These are phyloP conservation scores for Trichoplusia ni DNA, from an alignment of 1,140 invertebrate species.

Conservation along the genomic window DNA sequence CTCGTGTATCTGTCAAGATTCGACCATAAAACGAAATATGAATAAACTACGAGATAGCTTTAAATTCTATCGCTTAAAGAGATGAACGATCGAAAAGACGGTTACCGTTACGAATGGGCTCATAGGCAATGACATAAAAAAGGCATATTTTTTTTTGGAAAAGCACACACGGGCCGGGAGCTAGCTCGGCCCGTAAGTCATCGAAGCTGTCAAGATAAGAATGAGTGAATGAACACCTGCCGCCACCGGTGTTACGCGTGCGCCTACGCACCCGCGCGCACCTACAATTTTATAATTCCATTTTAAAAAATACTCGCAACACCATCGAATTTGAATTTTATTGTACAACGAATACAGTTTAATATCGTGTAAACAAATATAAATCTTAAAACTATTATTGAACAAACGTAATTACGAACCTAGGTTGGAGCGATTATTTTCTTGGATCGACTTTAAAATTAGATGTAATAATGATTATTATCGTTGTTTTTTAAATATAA, in stretches of 20 bases:
- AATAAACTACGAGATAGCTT: conserved; percentile 63
- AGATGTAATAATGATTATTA: conserved; percentile 77
- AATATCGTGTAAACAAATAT: conserved; percentile 35
- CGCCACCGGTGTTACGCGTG: conserved; percentile 76
- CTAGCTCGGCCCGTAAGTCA: conserved; percentile 71
- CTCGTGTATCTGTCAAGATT: conserved; percentile 60
- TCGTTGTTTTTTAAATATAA: conserved; percentile 73
- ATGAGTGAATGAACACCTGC: conserved; percentile 80
- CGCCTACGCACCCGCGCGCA: conserved; percentile 60
- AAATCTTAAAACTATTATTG: conserved; percentile 47
- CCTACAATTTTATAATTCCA: conserved; percentile 50
- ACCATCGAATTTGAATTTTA: conserved; percentile 49
- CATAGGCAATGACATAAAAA: conserved; percentile 71
- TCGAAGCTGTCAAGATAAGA: conserved; percentile 80
- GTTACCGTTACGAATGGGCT: conserved; percentile 78
- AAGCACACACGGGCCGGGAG: conserved; percentile 68
- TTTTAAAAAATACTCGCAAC: conserved; percentile 44
- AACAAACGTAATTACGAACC: conserved; percentile 49
- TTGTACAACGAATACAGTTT: conserved; percentile 37
- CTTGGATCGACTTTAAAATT: conserved; percentile 74
- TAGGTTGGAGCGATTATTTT: conserved; percentile 68
- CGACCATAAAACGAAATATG: conserved; percentile 60
- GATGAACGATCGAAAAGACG: conserved; percentile 63
- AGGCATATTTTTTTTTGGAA: conserved; percentile 66
- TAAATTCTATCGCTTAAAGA: conserved; percentile 65